Evolutionary conservation across 2,797 vertebrate species (phyloP).

Genomic region (Darevskia mixta): DNA sequence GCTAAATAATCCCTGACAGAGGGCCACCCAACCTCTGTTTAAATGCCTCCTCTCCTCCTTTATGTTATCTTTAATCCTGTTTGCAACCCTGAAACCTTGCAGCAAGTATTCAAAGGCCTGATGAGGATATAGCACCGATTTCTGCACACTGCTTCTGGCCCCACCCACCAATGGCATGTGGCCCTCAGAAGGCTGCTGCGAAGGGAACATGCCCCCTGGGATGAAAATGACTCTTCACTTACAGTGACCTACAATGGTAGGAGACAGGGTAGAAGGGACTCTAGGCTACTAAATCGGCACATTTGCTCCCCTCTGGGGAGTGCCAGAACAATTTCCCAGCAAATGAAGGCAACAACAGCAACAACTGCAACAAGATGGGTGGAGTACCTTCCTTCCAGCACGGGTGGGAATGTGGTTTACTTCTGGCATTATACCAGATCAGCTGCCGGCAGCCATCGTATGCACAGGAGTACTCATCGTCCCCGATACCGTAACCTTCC

Average conservation of each 20-base stretch:
- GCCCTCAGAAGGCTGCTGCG: too few species aligned
- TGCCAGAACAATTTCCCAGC: not conserved
- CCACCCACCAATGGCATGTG: too few species aligned
- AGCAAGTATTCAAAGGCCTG: not conserved
- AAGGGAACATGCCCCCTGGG: too few species aligned
- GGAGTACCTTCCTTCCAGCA: constrained; percentile 97
- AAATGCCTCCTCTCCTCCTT: not conserved
- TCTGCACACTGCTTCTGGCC: not conserved
- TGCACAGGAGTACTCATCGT: constrained; percentile 97
- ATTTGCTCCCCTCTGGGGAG: not conserved
- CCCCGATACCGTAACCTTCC: constrained; percentile 99
- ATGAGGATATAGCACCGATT: not conserved
- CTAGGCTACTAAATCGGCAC: not conserved
- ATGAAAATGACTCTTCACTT: too few species aligned
- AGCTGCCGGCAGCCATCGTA: constrained; percentile 99
- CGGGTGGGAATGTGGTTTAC: constrained; percentile 95
- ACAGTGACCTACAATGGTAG: not conserved
- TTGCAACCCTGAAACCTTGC: not conserved
- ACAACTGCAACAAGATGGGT: not conserved
- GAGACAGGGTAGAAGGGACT: not conserved
- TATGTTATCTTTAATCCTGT: not conserved
- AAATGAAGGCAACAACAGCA: not conserved
- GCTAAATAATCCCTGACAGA: too few species aligned
- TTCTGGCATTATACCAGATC: constrained; percentile 99
- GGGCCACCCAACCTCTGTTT: too few species aligned